Conservation (phyloP, 2,113 vertebrate genomes). For the Eclectus roratus region DNA sequence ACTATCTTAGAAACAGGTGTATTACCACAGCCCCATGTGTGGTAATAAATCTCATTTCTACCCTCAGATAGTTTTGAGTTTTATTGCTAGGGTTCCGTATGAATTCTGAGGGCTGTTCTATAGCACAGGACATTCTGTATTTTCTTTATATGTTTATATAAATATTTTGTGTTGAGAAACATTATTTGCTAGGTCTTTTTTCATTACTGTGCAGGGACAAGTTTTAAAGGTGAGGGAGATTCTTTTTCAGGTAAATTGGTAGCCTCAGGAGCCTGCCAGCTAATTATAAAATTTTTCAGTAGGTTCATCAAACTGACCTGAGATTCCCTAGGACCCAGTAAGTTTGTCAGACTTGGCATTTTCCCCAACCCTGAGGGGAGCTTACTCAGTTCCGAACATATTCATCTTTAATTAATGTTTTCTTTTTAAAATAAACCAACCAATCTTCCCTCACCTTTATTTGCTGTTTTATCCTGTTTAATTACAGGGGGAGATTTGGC, state of each 20-base stretch:
- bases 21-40: not conserved
- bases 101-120: not conserved
- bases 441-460: not conserved
- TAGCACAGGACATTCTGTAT: not conserved
- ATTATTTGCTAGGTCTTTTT: not conserved
- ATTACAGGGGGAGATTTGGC: not conserved
- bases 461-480: not conserved
- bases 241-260: constrained; percentile 33
- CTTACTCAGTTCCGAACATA: not conserved
- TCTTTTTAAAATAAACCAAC: constrained; percentile 11
- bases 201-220: not conserved
- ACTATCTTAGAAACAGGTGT: not conserved
- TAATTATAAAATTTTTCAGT: constrained; percentile 60
- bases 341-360: constrained; percentile 39
- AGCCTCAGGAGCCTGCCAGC: constrained; percentile 5
- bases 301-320: constrained; percentile 40
- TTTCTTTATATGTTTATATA: not conserved
- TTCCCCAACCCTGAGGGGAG: constrained; percentile 29
- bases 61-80: not conserved
- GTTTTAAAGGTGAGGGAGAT: not conserved
- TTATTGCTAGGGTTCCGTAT: not conserved
- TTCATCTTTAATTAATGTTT: constrained; percentile 52
- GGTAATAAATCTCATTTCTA: not conserved
- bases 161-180: not conserved
- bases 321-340: constrained; percentile 9